Evolutionary conservation across 1,140 invertebrate genomes (phyloP).

Genomic region (Phthorimaea operculella): DNA sequence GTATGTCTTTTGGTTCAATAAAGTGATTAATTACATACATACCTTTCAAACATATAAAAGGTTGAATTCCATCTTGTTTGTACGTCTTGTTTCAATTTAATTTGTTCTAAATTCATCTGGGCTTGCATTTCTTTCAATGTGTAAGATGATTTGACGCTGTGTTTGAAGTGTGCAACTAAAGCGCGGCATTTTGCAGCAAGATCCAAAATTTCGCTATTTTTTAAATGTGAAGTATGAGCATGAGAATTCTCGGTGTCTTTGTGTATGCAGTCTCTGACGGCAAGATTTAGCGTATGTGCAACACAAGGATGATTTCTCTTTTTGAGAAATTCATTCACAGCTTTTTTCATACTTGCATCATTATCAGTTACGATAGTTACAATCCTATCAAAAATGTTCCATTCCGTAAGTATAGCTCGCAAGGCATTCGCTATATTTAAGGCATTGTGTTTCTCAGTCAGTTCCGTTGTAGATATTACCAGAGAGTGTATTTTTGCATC

Average conservation of each 20-base stretch:
- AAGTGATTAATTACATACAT: too few relatives aligned
- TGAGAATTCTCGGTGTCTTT: constrained; percentile 12
- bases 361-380: constrained; percentile 21
- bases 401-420: constrained; percentile 14
- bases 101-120: constrained; percentile 17
- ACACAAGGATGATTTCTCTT: constrained; percentile 21
- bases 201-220: constrained; percentile 11
- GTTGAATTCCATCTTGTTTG: constrained; percentile 26
- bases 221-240: constrained; percentile 11
- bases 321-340: constrained; percentile 19
- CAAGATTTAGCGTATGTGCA: constrained; percentile 21
- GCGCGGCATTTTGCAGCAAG: constrained; percentile 18
- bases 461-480: constrained; percentile 23
- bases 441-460: constrained; percentile 17
- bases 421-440: constrained; percentile 19
- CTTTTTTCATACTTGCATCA: constrained; percentile 23
- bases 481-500: constrained; percentile 15
- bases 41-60: constrained; percentile 26
- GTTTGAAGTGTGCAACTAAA: constrained; percentile 19
- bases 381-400: constrained; percentile 19
- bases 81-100: constrained; percentile 28
- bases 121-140: constrained; percentile 14
- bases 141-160: constrained; percentile 15
- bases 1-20: too few relatives aligned
- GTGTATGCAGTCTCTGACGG: constrained; percentile 18